A percentile compares a stretch with the other conserved stretches of the same genome.
Evolutionary conservation across 2,113 vertebrate species (phyloP).

Genomic region (Mobula hypostoma): DNA sequence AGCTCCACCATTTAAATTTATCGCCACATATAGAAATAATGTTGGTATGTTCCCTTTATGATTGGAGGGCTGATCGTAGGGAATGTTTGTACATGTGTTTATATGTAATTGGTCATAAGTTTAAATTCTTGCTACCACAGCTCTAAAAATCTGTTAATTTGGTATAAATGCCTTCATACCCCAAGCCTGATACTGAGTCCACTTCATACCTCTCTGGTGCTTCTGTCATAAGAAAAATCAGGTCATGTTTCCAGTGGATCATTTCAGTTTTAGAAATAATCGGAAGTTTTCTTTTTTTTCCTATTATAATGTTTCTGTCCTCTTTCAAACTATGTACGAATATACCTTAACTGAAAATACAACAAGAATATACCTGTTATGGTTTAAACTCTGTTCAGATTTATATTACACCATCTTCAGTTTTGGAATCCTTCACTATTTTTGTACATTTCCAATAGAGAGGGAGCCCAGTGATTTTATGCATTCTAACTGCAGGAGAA

Average conservation of each 20-base stretch:
- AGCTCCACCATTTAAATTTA: too few relatives aligned
- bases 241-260: neutral
- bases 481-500: neutral
- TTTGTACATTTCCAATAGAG: neutral
- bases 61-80: too few relatives aligned
- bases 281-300: neutral
- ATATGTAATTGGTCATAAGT: neutral
- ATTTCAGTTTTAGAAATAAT: neutral
- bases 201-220: neutral
- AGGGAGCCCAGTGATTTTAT: too few relatives aligned
- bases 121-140: too few relatives aligned
- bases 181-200: neutral
- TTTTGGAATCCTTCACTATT: neutral
- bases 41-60: too few relatives aligned
- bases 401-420: neutral
- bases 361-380: neutral
- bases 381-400: neutral
- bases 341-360: neutral
- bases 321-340: neutral
- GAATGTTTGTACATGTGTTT: too few relatives aligned
- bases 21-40: too few relatives aligned
- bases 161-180: neutral
- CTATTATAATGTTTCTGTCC: neutral
- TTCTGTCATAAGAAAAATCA: neutral
- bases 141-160: neutral